Evolutionary conservation across 2,113 vertebrate genomes (phyloP).

Genomic region (Chrysemys picta): DNA sequence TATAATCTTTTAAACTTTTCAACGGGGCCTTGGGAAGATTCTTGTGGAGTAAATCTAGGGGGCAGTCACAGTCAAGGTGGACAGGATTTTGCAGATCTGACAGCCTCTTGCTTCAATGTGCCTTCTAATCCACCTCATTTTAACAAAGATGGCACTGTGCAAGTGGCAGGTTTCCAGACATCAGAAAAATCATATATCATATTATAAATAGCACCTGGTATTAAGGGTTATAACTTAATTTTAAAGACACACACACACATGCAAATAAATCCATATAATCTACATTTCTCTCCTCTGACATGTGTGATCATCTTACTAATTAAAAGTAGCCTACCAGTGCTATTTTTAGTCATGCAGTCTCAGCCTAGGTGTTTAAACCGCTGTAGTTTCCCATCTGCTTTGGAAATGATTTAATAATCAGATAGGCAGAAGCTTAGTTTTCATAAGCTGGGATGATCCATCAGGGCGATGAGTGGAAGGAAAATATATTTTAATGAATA

Average conservation of each 20-base stretch:
- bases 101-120: neutral
- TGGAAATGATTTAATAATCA: slow-evolving; percentile 74
- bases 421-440: slow-evolving; percentile 65
- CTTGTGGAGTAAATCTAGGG: rapidly evolving
- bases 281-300: slow-evolving; percentile 65
- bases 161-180: slow-evolving; percentile 42
- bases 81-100: neutral
- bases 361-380: slow-evolving; percentile 68
- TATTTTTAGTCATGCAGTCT: slow-evolving; percentile 67
- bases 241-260: slow-evolving; percentile 63
- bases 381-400: slow-evolving; percentile 67
- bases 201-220: slow-evolving; percentile 69
- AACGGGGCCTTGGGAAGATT: neutral
- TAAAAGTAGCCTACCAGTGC: slow-evolving; percentile 57
- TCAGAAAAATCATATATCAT: slow-evolving; percentile 71
- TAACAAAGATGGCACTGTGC: neutral
- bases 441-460: slow-evolving; percentile 63
- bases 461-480: slow-evolving; percentile 44
- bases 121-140: slow-evolving; percentile 35
- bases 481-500: slow-evolving; percentile 54
- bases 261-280: slow-evolving; percentile 53
- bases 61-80: neutral
- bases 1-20: neutral
- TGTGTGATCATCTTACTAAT: slow-evolving; percentile 71
- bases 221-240: slow-evolving; percentile 69